Evolutionary conservation across 2,113 vertebrate species (phyloP), one percentile per base, ranked within the genome.

Genomic region (Bucco capensis): DNA sequence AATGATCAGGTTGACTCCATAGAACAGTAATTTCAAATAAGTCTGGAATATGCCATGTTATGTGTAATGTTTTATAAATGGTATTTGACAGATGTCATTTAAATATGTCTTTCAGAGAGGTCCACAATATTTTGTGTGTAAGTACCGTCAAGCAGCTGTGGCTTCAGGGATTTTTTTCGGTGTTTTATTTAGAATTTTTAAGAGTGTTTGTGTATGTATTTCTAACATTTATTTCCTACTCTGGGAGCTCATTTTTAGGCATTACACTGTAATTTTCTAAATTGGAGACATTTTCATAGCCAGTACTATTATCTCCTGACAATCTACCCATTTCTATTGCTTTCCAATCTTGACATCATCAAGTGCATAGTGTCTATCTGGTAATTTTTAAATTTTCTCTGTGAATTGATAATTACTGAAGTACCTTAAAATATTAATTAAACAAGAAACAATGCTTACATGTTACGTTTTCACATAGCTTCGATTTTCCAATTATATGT

Each of bases 41-140:
- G 92, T 96, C 75, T 89, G 49, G 58, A 87, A 86, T 84, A 58
- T 62, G 31, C 49, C 22, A 25, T 58, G 56, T 92, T 89, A 83
- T 93, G 80, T 87, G 79, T 79, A 86, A 16, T 96, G 88, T 79
- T 96, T 95, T 95, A 90, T 88, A 94, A 86, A 91, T 49, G 60
- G 31, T 25, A 65, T 40, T 10, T 25, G 61, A 35, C 77, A 84
- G 64, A 78, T 89, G 12, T 83, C 14, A 81, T 82, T 51, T 64
- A 76, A 93, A 33, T 47, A 42, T 24, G 1, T 61, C 22, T 73
- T 77, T 89, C 44, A 62, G 61, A 88, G 54, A 44, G 69, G 6
- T 12, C 14, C 31, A 3, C 9, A 6, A 2, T 61, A 60, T 44
- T 83, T 58, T 14, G 0, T 57, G n/a, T 56, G 40, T 17, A 61